Conservation (phyloP, 2,797 vertebrate species). For the Microhierax caerulescens region DNA sequence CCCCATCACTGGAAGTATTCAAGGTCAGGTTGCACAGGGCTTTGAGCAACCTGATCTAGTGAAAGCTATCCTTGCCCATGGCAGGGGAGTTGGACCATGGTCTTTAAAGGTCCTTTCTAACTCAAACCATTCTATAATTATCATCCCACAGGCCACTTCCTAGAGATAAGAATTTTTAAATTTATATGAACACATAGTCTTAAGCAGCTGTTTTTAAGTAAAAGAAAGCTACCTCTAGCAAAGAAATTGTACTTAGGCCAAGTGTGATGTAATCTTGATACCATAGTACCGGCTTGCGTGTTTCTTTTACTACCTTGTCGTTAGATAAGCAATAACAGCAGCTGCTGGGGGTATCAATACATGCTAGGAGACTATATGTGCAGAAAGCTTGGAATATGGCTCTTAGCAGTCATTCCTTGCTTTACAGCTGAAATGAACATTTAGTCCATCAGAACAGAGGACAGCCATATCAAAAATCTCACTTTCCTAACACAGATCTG, state of each 20-base stretch:
- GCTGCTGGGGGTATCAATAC: not conserved
- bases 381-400: not conserved
- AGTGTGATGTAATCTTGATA: not conserved
- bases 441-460: not conserved
- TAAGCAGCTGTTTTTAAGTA: not conserved
- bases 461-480: not conserved
- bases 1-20: not conserved
- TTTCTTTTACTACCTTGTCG: not conserved
- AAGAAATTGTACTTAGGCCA: not conserved
- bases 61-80: not conserved
- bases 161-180: not conserved
- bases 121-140: not conserved
- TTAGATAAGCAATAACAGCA: not conserved
- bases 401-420: not conserved
- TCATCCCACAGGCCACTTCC: not conserved
- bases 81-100: not conserved
- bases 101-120: not conserved
- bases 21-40: not conserved
- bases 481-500: not conserved
- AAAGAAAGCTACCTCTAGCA: not conserved
- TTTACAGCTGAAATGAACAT: not conserved
- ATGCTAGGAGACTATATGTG: not conserved
- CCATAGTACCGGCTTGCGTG: not conserved
- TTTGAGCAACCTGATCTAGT: not conserved
- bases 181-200: not conserved